Base-by-base conservation (phyloP, 2,113 vertebrate genomes). In the Pangasianodon hypophthalmus region DNA sequence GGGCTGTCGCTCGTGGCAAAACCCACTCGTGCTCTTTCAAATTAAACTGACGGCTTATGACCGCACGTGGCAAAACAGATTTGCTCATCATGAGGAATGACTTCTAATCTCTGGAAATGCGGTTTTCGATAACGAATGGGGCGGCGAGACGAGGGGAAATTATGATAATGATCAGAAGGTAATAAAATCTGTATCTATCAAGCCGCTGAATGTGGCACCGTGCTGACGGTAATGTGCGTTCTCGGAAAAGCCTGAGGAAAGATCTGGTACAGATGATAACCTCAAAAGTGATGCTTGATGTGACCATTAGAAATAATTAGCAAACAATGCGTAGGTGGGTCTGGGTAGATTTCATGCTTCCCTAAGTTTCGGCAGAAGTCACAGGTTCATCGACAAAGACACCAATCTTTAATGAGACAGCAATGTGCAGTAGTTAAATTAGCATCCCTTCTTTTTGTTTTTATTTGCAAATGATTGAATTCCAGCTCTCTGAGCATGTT, bases 171-270 rank as follows among this genome's bases (percentile, higher is more conserved):
- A 94, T 94, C 90, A 87, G 92, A 87, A 91, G 85, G 90, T 94
- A 94, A 96, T 95, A 94, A 94, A 95, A 95, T 95, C 93, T 92
- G 94, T 94, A 94, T 94, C 91, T 93, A 94, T 95, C 94, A 95
- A 94, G 92, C 92, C 91, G 90, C 91, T 84, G 87, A 93, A 92
- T 88, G 87, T 92, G 88, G 41, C 80, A 88, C 90, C 89, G 84
- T 48, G 67, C 88, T 92, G 89, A 37, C 13, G 87, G 90, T 88
- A 84, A 85, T 73, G 44, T 67, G 67, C 89, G 21, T 86, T 83
- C 67, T 71, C 67, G 85, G 46, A 89, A 69, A 60, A 86, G 81
- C 81, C 87, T 6, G 18, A 54, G 73, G 85, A 82, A 83, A 81
- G 73, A 88, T 89, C 82, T 84, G 86, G 77, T 89, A 87, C 77